phyloP scores from a whole-genome alignment of 1,140 invertebrate species.

The Drosophila rhopaloa region DNA sequence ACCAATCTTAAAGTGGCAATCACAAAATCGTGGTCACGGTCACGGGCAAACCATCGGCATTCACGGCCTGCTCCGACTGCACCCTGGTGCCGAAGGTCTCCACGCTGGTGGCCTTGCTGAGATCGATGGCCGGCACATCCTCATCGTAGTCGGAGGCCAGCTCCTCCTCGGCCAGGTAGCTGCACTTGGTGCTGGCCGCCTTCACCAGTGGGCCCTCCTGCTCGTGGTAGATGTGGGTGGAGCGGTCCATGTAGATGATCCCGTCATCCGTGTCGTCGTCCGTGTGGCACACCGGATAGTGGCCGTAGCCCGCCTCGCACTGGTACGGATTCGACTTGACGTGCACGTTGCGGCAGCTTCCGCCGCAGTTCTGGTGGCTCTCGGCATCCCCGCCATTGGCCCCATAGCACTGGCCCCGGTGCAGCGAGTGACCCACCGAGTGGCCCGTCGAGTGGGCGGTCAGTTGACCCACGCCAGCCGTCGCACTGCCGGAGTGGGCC shows the following conservation, averaged over 20 bases:
- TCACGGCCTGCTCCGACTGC: constrained; percentile 65
- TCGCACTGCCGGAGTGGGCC: constrained; percentile 72
- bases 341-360: constrained; percentile 76
- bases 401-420: constrained; percentile 79
- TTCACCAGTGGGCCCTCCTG: constrained; percentile 16
- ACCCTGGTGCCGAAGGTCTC: constrained; percentile 69
- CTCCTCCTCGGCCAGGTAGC: constrained; percentile 71
- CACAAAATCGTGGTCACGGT: constrained; percentile 84
- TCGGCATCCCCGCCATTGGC: constrained; percentile 78
- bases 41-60: constrained; percentile 72
- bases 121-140: constrained; percentile 77
- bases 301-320: constrained; percentile 76
- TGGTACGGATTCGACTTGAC: constrained; percentile 82
- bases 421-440: constrained; percentile 49
- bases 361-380: constrained; percentile 78
- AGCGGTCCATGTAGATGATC: constrained; percentile 71
- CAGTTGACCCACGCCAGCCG: constrained; percentile 68
- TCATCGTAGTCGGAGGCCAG: constrained; percentile 78
- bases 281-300: constrained; percentile 59
- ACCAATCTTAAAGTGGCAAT: constrained; percentile 51
- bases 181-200: constrained; percentile 42
- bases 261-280: constrained; percentile 79
- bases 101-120: constrained; percentile 71
- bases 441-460: constrained; percentile 41
- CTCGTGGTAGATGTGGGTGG: constrained; percentile 58